Conservation (phyloP, 2,888 invertebrate species). For the Hydropsyche betteni region DNA sequence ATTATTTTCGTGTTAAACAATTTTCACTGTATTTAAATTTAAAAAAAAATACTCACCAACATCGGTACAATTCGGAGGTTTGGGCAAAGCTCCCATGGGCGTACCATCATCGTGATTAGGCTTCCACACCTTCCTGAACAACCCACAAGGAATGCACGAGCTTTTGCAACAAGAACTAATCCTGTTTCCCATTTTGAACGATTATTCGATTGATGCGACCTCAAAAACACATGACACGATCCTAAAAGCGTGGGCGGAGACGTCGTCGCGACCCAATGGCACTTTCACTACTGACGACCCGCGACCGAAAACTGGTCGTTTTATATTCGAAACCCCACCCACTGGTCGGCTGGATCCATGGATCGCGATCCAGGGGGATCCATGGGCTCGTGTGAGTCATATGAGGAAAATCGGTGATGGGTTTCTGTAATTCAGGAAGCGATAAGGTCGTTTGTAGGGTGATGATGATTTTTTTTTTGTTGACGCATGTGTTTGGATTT, state of each 20-base stretch:
- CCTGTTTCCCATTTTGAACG: conserved; percentile 45
- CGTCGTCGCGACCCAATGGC: background rate
- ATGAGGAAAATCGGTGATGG: background rate
- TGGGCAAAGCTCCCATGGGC: conserved; percentile 39
- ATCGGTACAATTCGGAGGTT: conserved; percentile 41
- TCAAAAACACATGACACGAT: background rate
- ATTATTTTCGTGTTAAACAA: no score
- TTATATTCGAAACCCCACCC: background rate
- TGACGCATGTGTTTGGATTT: no score
- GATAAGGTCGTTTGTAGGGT: no score
- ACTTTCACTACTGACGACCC: conserved; percentile 5
- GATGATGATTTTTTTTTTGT: no score
- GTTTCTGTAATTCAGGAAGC: no score
- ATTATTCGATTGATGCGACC: background rate
- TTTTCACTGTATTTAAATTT: no score
- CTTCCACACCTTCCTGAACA: conserved; percentile 49
- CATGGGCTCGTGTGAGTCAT: background rate
- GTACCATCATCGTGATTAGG: conserved; percentile 37
- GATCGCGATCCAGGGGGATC: background rate
- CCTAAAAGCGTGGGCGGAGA: background rate
- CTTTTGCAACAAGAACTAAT: conserved; percentile 43
- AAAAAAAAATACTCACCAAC: background rate
- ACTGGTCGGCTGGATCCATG: background rate
- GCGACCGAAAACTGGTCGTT: background rate
- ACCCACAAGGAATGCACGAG: conserved; percentile 36